Evolutionary conservation across 1,140 invertebrate species (phyloP), one percentile per base, ranked within the genome.

Genomic region (Forficula auricularia): DNA sequence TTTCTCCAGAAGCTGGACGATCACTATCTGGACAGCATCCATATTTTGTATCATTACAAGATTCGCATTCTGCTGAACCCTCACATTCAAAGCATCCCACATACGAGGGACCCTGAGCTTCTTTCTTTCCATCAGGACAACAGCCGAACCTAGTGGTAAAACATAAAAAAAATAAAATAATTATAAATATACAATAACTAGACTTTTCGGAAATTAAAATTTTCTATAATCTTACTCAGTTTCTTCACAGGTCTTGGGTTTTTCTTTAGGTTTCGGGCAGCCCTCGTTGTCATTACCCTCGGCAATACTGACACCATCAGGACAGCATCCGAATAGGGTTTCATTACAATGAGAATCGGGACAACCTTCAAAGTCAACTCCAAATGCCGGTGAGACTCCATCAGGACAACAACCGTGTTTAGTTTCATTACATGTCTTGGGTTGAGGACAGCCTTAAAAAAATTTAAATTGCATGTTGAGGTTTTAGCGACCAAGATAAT

Each of bases 351-450:
- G 67, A 2, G 71, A 63, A 12, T 72, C 59, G 3, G 84, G 83
- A 58, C 90, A 95, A 3, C 79, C 86, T 56, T 76, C 65, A 16
- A 72, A 63, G 13, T 82, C 70, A 0, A 67, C 62, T 6, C 84
- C 87, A 33, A 64, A 55, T 0, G 88, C 85, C 3, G 81, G 70
- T 0, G 89, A 89, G 0, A 91, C 75, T 1, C 76, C 82, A 60
- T 96, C 91, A 7, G 75, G 66, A 58, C 92, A 96, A 62, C 91
- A 96, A 3, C 88, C 86, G 54, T 72, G 82, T 52, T 78, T 71
- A 0, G 86, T 79, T 35, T 89, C 87, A 48, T 71, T 67, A 48
- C 83, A 87, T 0, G 82, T 87, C 47, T 75, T 66, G 0, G 72
- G 70, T 45, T 63, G 73, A 0, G 72, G 69, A 55, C 83, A 88